These are phyloP conservation scores for Hippocampus barbouri DNA, from an alignment of 2,113 vertebrate genomes.

Conservation along the genomic window DNA sequence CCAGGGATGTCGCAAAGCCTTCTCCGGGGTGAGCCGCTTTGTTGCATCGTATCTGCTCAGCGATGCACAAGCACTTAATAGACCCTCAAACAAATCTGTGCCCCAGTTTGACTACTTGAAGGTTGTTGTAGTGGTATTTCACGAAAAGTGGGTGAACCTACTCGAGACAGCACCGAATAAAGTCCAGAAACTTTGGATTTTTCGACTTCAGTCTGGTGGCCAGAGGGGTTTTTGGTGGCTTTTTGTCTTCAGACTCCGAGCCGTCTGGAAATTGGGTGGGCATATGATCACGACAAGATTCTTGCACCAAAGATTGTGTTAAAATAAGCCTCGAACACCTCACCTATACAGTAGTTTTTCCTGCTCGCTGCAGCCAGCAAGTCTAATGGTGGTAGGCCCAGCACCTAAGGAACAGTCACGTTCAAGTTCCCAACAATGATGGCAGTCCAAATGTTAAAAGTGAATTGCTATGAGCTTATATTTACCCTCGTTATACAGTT, in stretches of 20 bases:
- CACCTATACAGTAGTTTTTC: constrained; percentile 3
- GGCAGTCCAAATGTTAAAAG: neutral
- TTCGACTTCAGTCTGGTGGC: constrained; percentile 2
- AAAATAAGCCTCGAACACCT: neutral
- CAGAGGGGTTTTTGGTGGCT: neutral
- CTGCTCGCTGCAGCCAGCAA: neutral
- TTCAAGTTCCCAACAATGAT: neutral
- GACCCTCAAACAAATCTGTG: neutral
- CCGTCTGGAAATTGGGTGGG: neutral
- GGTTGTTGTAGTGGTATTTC: neutral
- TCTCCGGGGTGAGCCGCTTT: constrained; percentile 78
- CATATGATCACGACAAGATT: neutral
- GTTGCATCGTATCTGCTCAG: constrained; percentile 78
- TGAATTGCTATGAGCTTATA: neutral
- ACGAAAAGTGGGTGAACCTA: neutral
- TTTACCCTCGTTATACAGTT: constrained; percentile 14
- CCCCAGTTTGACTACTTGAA: neutral
- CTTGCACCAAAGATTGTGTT: neutral
- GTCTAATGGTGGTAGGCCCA: neutral
- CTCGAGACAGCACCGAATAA: constrained; percentile 13
- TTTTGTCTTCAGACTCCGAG: neutral
- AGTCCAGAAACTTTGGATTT: constrained; percentile 8
- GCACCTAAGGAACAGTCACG: neutral
- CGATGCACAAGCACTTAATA: neutral
- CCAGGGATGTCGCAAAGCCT: constrained; percentile 79